phyloP scores from a whole-genome alignment of 2,797 vertebrate genomes.

The Gobio occitaniae region DNA sequence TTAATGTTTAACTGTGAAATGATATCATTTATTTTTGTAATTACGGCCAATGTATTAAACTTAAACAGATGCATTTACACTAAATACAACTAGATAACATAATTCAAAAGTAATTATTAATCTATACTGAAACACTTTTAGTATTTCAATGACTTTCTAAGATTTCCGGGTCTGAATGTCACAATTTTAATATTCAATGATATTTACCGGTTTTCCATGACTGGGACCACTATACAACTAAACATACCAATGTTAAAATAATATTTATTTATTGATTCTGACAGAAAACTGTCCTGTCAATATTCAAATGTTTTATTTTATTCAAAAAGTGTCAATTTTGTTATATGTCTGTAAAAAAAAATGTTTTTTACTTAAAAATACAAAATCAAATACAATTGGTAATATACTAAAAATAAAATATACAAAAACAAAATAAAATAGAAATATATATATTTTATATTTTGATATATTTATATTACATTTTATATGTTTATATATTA shows the following conservation, averaged over 20 bases:
- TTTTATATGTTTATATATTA: too few relatives aligned
- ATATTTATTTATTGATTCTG: neutral
- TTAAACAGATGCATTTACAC: neutral
- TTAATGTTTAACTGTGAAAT: neutral
- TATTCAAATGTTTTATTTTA: neutral
- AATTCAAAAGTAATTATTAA: too few relatives aligned
- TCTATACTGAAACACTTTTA: neutral
- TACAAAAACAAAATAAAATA: too few relatives aligned
- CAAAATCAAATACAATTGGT: neutral
- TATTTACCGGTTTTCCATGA: neutral
- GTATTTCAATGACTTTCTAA: too few relatives aligned
- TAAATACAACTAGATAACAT: neutral
- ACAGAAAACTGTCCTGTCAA: neutral
- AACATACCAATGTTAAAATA: too few relatives aligned
- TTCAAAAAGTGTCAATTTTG: neutral
- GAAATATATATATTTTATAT: too few relatives aligned
- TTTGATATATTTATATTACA: too few relatives aligned
- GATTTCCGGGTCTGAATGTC: neutral
- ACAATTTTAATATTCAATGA: neutral
- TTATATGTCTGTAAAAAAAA: neutral
- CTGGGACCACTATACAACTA: too few relatives aligned
- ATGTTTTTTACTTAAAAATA: neutral
- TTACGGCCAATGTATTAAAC: neutral
- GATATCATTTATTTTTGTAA: neutral
- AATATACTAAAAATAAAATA: neutral